phyloP scores from a whole-genome alignment of 1,140 invertebrate genomes.

The Drosophila elegans region DNA sequence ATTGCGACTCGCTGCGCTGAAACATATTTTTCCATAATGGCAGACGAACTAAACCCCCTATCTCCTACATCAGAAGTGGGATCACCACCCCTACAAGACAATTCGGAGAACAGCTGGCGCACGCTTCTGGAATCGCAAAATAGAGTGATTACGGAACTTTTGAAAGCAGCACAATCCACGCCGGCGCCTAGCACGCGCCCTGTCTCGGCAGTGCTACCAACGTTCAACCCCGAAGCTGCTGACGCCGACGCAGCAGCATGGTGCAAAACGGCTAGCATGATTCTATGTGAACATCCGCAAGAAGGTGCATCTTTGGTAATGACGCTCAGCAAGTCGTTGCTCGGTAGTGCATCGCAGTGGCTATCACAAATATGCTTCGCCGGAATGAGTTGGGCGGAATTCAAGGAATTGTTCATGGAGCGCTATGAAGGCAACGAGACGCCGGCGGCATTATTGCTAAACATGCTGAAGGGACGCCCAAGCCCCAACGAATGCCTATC shows the following conservation, averaged over 20 bases:
- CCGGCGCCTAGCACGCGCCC: not conserved
- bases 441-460: slow-evolving; percentile 7
- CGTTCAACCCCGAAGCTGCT: not conserved
- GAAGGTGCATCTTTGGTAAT: not conserved
- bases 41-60: too few species aligned
- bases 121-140: not conserved
- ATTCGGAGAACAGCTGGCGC: not conserved
- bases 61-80: not conserved
- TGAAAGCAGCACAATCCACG: not conserved
- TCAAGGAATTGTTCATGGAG: slow-evolving; percentile 10
- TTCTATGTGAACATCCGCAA: slow-evolving; percentile 2
- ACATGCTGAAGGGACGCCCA: not conserved
- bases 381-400: slow-evolving; percentile 1
- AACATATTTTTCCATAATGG: too few species aligned
- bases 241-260: slow-evolving; percentile 1
- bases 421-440: slow-evolving; percentile 25
- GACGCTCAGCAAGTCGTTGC: too few species aligned
- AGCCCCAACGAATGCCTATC: too few species aligned
- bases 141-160: not conserved
- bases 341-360: too few species aligned
- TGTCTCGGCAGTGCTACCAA: not conserved
- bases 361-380: too few species aligned
- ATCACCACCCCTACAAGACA: slow-evolving; percentile 2
- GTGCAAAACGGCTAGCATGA: slow-evolving; percentile 1
- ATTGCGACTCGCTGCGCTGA: too few species aligned